Evolutionary conservation across 1,140 invertebrate genomes (phyloP).

Genomic region (Drosophila pseudoananassae): DNA sequence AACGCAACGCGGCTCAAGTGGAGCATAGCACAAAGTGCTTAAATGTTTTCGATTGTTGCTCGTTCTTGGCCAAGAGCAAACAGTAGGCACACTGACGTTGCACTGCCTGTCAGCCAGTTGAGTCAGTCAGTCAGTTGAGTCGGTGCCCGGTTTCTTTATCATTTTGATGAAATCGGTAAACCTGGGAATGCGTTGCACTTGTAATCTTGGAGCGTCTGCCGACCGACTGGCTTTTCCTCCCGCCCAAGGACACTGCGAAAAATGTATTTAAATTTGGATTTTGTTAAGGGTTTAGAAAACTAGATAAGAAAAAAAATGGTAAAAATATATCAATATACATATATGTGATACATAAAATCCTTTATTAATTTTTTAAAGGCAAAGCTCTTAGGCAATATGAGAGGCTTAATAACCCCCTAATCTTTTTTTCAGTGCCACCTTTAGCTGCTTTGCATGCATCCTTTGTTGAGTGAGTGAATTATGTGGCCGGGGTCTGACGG

Average conservation of each 20-base stretch:
- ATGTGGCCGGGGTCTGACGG: slow-evolving; percentile 64
- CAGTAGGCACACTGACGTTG: slow-evolving; percentile 64
- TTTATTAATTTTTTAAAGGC: too few relatives aligned
- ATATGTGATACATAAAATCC: too few relatives aligned
- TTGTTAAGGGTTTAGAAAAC: too few relatives aligned
- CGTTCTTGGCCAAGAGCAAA: slow-evolving; percentile 50
- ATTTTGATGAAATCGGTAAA: slow-evolving; percentile 79
- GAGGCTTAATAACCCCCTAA: too few relatives aligned
- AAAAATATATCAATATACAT: too few relatives aligned
- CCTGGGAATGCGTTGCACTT: slow-evolving; percentile 80
- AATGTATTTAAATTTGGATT: neutral
- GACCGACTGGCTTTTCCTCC: slow-evolving; percentile 1
- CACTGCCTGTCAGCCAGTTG: slow-evolving; percentile 27
- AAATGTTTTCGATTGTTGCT: slow-evolving; percentile 78
- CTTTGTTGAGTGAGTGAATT: slow-evolving; percentile 66
- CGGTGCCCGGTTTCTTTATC: slow-evolving; percentile 70
- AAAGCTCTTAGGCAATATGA: too few relatives aligned
- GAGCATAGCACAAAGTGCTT: slow-evolving; percentile 80
- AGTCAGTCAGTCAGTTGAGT: slow-evolving; percentile 36
- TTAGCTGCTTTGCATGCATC: slow-evolving; percentile 62
- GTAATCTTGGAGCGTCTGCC: slow-evolving; percentile 52
- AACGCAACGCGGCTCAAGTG: slow-evolving; percentile 81
- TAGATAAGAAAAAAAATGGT: too few relatives aligned
- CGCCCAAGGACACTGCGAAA: slow-evolving; percentile 1
- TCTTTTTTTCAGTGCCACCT: neutral